Evolutionary conservation across 2,797 vertebrate genomes (phyloP).

Genomic region (Margarornis squamiger): DNA sequence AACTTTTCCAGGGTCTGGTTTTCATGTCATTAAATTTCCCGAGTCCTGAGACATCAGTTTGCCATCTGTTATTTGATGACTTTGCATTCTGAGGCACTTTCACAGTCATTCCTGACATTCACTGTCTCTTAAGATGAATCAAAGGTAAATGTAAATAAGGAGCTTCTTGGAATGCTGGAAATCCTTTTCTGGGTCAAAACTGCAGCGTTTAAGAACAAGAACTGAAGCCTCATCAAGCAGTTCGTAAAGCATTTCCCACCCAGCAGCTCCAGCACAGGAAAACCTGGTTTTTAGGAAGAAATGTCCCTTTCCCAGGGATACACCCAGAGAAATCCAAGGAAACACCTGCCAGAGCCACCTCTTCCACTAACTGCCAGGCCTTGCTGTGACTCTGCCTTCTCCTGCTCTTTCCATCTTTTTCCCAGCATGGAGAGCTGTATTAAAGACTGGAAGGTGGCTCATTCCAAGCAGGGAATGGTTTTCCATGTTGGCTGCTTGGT

Average conservation of each 20-base stretch:
- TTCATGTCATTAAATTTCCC: rapidly evolving
- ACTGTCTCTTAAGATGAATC: not conserved
- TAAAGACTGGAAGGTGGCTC: too few species aligned
- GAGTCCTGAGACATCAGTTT: not conserved
- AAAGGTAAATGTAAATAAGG: not conserved
- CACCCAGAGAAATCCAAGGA: not conserved
- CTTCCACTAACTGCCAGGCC: not conserved
- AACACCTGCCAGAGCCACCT: not conserved
- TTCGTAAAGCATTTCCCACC: not conserved
- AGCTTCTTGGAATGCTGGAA: not conserved
- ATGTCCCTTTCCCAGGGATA: not conserved
- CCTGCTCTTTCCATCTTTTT: not conserved
- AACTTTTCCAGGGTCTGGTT: not conserved
- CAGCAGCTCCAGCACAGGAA: not conserved
- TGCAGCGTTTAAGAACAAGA: rapidly evolving
- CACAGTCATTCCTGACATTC: not conserved
- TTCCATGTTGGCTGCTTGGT: not conserved
- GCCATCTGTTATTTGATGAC: not conserved
- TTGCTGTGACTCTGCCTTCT: not conserved
- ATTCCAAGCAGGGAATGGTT: not conserved
- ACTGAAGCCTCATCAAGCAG: not conserved
- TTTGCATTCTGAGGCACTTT: not conserved
- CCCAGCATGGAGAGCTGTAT: not conserved
- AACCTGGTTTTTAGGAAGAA: not conserved
- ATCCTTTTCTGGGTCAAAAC: not conserved